phyloP scores from a whole-genome alignment of 1,140 invertebrate species.

The Oreohelix idahoensis region DNA sequence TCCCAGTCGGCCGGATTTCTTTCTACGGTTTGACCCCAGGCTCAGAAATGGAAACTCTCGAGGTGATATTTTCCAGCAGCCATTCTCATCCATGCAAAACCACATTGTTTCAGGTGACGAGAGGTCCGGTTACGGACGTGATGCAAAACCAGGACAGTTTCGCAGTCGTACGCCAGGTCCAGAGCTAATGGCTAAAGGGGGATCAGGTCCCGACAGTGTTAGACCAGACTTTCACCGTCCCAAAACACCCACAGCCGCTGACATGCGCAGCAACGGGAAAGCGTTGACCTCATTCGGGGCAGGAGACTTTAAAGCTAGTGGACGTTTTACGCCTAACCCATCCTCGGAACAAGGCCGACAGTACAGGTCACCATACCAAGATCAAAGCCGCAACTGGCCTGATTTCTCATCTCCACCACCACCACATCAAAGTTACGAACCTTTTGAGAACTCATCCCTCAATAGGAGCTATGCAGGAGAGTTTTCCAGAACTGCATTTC shows the following conservation, averaged over 20 bases:
- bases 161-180: slow-evolving; percentile 72
- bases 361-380: slow-evolving; percentile 36
- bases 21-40: slow-evolving; percentile 43
- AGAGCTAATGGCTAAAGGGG: slow-evolving; percentile 64
- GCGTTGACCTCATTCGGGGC: slow-evolving; percentile 40
- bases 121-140: slow-evolving; percentile 48
- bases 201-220: slow-evolving; percentile 43
- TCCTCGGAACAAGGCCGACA: slow-evolving; percentile 48
- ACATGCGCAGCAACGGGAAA: slow-evolving; percentile 66
- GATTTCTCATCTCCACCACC: slow-evolving; percentile 43
- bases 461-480: slow-evolving; percentile 48
- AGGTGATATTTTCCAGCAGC: slow-evolving; percentile 15
- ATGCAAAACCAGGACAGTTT: slow-evolving; percentile 65
- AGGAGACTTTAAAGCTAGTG: slow-evolving; percentile 44
- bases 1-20: slow-evolving; percentile 56
- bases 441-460: slow-evolving; percentile 43
- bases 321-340: slow-evolving; percentile 51
- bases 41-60: neutral
- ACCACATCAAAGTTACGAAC: slow-evolving; percentile 30
- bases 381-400: slow-evolving; percentile 41
- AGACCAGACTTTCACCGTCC: slow-evolving; percentile 53
- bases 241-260: slow-evolving; percentile 70
- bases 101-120: slow-evolving; percentile 48
- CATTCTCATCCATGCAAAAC: slow-evolving; percentile 51
- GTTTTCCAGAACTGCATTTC: slow-evolving; percentile 29